Evolutionary conservation across 2,888 invertebrate species (phyloP).

Genomic region (Sphaeridia pumilis): DNA sequence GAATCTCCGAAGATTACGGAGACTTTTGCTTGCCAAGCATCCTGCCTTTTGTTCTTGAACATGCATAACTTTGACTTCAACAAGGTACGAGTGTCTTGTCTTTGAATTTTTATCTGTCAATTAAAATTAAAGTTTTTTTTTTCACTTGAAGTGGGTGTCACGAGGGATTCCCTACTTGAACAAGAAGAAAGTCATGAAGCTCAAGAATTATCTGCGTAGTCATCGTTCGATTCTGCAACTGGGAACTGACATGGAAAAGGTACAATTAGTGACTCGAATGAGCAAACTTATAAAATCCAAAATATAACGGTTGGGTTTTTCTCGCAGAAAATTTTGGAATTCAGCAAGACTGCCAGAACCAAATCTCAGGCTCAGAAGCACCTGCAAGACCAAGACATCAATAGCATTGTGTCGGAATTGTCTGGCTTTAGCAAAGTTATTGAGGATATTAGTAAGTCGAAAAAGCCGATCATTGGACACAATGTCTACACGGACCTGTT

Average conservation of each 20-base stretch:
- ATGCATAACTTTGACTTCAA: constrained; percentile 52
- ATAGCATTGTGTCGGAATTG: constrained; percentile 44
- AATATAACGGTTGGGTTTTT: background rate
- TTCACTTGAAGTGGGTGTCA: constrained; percentile 49
- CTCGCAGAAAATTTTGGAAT: background rate
- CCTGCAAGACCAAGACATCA: constrained; percentile 38
- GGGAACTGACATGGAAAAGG: constrained; percentile 5
- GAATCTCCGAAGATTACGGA: constrained; percentile 46
- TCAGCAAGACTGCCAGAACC: background rate
- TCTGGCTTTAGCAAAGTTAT: constrained; percentile 59
- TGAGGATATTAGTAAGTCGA: constrained; percentile 46
- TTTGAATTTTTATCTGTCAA: background rate
- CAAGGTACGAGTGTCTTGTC: constrained; percentile 46
- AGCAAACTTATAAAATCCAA: background rate
- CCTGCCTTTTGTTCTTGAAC: constrained; percentile 53
- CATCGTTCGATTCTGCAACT: constrained; percentile 24
- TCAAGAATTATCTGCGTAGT: constrained; percentile 41
- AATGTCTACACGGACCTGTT: constrained; percentile 60
- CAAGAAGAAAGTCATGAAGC: constrained; percentile 43
- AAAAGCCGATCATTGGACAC: constrained; percentile 65
- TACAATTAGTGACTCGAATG: background rate
- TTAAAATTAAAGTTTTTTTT: background rate
- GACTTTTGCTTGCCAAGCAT: constrained; percentile 51
- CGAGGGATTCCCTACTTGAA: constrained; percentile 57
- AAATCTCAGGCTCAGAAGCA: constrained; percentile 31